These are phyloP conservation scores for Charanyca ferruginea DNA, from an alignment of 2,888 invertebrate genomes.

Conservation along the genomic window DNA sequence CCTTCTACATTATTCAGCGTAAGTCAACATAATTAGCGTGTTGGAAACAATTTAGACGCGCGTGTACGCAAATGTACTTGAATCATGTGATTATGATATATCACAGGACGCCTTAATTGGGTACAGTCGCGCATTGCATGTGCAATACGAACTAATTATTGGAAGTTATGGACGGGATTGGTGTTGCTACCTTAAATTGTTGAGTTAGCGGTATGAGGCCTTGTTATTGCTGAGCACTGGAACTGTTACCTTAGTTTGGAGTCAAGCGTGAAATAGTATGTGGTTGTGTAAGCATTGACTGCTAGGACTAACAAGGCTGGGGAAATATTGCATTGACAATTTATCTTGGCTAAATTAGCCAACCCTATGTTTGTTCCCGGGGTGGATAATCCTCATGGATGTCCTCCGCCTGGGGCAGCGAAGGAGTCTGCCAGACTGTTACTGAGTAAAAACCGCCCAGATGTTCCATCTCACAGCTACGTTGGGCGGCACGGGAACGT, in stretches of 20 bases:
- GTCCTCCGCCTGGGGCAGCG: too few relatives aligned
- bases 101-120: constrained; percentile 60
- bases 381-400: too few relatives aligned
- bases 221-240: constrained; percentile 11
- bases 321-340: neutral
- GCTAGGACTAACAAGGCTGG: neutral
- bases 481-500: too few relatives aligned
- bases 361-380: too few relatives aligned
- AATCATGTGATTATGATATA: constrained; percentile 69
- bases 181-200: constrained; percentile 31
- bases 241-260: constrained; percentile 13
- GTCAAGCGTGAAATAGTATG: neutral
- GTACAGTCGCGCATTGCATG: constrained; percentile 58
- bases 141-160: constrained; percentile 59
- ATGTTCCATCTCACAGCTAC: too few relatives aligned
- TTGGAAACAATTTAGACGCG: constrained; percentile 69
- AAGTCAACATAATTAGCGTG: constrained; percentile 69
- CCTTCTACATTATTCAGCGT: constrained; percentile 49
- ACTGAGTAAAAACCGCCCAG: too few relatives aligned
- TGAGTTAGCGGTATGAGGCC: constrained; percentile 16
- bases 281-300: constrained; percentile 6
- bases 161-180: constrained; percentile 36
- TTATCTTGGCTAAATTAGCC: too few relatives aligned
- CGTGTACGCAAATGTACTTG: constrained; percentile 66
- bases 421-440: too few relatives aligned